Conservation (phyloP, 2,888 invertebrate genomes). For the Ophioninae sp. region DNA sequence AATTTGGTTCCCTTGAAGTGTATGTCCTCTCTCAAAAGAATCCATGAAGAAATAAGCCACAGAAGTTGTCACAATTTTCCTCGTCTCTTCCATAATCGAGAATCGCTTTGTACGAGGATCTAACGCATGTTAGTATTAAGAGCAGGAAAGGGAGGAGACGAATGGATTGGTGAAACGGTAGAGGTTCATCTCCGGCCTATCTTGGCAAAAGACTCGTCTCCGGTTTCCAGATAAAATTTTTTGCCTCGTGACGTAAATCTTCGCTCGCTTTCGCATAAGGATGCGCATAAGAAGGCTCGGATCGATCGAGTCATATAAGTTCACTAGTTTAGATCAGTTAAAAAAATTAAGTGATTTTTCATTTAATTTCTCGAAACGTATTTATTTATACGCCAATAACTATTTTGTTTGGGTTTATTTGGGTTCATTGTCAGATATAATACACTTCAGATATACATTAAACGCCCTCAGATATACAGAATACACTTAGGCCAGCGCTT, state of each 20-base stretch:
- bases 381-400: too few relatives aligned
- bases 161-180: slow-evolving; percentile 29
- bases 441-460: too few relatives aligned
- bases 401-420: too few relatives aligned
- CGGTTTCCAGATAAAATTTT: slow-evolving; percentile 50
- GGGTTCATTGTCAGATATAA: too few relatives aligned
- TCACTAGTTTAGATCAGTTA: not conserved
- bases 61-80: not conserved
- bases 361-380: too few relatives aligned
- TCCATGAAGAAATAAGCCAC: not conserved
- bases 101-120: slow-evolving; percentile 36
- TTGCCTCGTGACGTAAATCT: slow-evolving; percentile 39
- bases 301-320: slow-evolving; percentile 51
- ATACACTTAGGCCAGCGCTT: too few relatives aligned
- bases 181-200: slow-evolving; percentile 60
- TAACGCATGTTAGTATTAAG: slow-evolving; percentile 9
- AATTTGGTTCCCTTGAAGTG: not conserved
- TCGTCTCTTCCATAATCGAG: not conserved
- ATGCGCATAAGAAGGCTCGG: too few relatives aligned
- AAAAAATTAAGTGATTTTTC: too few relatives aligned
- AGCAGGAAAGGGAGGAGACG: not conserved
- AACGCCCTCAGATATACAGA: too few relatives aligned
- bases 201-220: slow-evolving; percentile 60
- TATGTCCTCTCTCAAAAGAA: not conserved
- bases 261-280: slow-evolving; percentile 16